A percentile compares a stretch with the other conserved stretches of the same genome.
Evolutionary conservation across 2,888 invertebrate genomes (phyloP).

Genomic region (Abrostola triplasia): DNA sequence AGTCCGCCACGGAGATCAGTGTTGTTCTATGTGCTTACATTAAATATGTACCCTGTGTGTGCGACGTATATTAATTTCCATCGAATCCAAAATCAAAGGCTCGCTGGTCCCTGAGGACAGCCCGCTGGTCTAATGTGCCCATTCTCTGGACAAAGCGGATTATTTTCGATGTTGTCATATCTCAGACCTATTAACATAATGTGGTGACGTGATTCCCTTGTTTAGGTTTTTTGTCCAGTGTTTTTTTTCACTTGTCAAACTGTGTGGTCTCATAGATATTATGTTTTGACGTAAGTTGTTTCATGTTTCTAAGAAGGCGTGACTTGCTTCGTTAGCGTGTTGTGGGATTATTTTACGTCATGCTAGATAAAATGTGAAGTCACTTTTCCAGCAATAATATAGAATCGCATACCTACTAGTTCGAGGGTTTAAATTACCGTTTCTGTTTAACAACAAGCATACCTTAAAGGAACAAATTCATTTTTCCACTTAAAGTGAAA

Average conservation of each 20-base stretch:
- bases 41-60: constrained; percentile 72
- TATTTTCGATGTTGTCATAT: constrained; percentile 84
- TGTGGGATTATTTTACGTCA: constrained; percentile 60
- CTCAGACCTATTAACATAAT: constrained; percentile 83
- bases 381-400: constrained; percentile 43
- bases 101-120: constrained; percentile 73
- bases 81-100: constrained; percentile 85
- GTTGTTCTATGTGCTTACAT: constrained; percentile 56
- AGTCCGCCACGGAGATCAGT: constrained; percentile 35
- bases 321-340: constrained; percentile 49
- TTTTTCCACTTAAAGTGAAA: constrained; percentile 72
- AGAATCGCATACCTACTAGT: constrained; percentile 12
- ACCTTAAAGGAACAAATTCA: constrained; percentile 43
- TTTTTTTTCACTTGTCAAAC: constrained; percentile 69
- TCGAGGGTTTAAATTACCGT: constrained; percentile 26
- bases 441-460: constrained; percentile 60
- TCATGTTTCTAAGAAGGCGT: constrained; percentile 60
- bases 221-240: constrained; percentile 69
- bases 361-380: constrained; percentile 61
- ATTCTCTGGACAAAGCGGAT: constrained; percentile 85
- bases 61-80: constrained; percentile 80
- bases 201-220: constrained; percentile 79
- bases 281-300: constrained; percentile 59
- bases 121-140: constrained; percentile 75
- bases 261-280: constrained; percentile 75